These are phyloP conservation scores for Gymnocephalus cernua DNA, from an alignment of 2,113 vertebrate genomes.

Conservation along the genomic window DNA sequence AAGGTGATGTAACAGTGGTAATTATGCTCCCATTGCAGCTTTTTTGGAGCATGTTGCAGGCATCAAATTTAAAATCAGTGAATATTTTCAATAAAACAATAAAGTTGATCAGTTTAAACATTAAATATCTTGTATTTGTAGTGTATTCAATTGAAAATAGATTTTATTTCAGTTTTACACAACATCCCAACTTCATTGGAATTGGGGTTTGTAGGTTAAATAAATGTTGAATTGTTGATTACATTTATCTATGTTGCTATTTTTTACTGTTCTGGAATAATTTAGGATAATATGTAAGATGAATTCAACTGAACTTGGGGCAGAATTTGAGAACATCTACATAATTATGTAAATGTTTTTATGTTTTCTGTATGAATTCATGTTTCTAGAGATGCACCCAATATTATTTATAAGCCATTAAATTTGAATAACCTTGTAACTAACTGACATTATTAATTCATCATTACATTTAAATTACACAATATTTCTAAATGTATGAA, in stretches of 20 bases:
- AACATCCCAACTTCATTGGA: no score
- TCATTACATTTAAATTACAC: background rate
- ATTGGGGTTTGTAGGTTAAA: no score
- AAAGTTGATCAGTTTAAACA: no score
- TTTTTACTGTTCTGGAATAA: background rate
- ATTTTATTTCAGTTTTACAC: no score
- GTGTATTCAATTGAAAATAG: no score
- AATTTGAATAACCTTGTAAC: background rate
- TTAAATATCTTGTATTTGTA: no score
- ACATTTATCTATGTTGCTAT: background rate
- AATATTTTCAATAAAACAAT: no score
- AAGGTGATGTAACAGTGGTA: no score
- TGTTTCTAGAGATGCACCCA: background rate
- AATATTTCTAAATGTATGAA: background rate
- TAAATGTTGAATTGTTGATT: no score
- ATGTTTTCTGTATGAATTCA: background rate
- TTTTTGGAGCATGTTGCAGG: no score
- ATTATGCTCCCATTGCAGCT: no score
- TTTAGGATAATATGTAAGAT: background rate
- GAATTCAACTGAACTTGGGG: background rate
- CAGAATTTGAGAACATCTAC: background rate
- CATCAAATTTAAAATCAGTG: no score
- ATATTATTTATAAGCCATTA: conserved; percentile 3
- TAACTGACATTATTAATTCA: background rate
- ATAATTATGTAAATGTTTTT: background rate